Conservation (phyloP, 2,888 invertebrate genomes). For the Timema cristinae region DNA sequence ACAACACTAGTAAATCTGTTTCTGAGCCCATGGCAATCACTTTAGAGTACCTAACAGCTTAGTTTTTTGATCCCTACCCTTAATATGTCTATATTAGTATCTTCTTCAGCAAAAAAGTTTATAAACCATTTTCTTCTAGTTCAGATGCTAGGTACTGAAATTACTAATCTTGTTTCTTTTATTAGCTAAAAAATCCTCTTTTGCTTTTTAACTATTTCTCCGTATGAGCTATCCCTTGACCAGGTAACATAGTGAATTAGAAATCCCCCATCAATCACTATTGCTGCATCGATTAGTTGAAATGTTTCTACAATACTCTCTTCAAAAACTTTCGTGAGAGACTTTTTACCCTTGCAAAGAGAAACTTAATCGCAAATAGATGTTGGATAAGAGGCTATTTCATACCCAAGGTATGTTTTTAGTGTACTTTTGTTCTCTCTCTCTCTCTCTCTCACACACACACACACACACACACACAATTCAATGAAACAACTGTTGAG, state of each 20-base stretch:
- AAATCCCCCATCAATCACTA: background rate
- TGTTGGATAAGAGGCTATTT: background rate
- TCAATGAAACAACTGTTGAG: background rate
- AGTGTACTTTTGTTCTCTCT: no score
- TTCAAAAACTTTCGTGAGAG: background rate
- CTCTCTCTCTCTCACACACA: no score
- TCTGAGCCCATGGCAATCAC: background rate
- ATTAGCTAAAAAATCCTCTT: background rate
- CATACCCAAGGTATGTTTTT: slow-evolving; percentile 2
- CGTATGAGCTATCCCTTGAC: background rate
- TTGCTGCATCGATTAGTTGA: background rate
- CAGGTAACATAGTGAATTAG: background rate
- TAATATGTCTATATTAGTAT: background rate
- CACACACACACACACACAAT: slow-evolving; percentile 8
- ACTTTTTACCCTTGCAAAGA: background rate
- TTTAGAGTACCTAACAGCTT: background rate
- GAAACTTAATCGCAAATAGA: background rate
- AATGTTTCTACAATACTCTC: background rate
- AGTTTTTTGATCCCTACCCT: slow-evolving; percentile 9
- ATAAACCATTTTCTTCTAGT: background rate
- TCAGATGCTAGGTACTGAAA: slow-evolving; percentile 6
- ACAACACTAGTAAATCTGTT: background rate
- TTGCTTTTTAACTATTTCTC: slow-evolving; percentile 1
- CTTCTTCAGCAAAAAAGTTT: background rate
- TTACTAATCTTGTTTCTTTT: slow-evolving; percentile 10